A percentile compares a stretch with the other conserved stretches of the same genome.
phyloP scores from a whole-genome alignment of 2,888 invertebrate genomes.

The Lucinisca nassula region DNA sequence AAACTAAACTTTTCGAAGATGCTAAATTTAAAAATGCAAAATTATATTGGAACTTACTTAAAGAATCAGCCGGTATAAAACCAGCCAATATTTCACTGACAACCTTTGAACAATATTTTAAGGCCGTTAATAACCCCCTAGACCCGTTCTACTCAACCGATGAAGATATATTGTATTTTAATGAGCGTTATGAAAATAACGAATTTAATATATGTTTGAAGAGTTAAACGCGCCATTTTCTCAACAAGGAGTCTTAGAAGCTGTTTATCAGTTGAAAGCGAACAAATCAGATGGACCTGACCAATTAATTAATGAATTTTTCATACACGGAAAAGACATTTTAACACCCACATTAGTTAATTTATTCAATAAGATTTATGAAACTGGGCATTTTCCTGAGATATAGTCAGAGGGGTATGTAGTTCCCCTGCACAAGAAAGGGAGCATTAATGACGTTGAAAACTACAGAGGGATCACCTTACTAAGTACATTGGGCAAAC shows the following conservation, averaged over 20 bases:
- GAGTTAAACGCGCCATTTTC: background rate
- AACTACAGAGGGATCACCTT: background rate
- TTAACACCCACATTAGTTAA: background rate
- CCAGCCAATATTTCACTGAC: background rate
- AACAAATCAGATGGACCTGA: background rate
- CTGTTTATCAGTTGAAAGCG: background rate
- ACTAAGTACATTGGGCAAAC: background rate
- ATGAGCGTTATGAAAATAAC: background rate
- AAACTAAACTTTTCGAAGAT: background rate
- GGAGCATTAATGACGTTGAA: background rate
- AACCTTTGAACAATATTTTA: background rate
- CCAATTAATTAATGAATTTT: background rate
- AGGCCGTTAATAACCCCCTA: background rate
- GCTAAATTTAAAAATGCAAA: slow-evolving; percentile 2
- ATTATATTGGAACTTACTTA: too few species aligned
- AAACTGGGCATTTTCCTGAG: background rate
- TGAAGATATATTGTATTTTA: background rate
- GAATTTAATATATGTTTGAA: slow-evolving; percentile 8
- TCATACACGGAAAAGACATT: background rate
- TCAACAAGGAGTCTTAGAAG: background rate
- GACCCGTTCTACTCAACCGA: background rate
- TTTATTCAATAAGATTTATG: background rate
- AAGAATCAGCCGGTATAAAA: background rate
- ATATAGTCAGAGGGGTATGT: background rate
- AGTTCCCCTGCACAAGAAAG: background rate